These are phyloP conservation scores for Gastrophysa polygoni DNA, from an alignment of 2,888 invertebrate genomes.

Conservation along the genomic window DNA sequence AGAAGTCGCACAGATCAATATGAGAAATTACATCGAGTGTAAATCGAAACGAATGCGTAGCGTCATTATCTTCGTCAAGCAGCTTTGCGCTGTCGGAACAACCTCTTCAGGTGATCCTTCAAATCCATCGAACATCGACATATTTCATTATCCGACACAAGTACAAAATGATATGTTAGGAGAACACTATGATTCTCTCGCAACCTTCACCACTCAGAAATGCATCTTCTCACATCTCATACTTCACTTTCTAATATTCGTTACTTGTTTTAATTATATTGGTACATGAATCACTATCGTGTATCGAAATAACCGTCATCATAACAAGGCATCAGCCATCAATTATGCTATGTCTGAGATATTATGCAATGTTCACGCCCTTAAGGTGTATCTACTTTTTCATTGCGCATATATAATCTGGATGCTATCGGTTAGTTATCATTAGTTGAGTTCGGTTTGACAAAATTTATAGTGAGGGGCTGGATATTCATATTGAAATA, in stretches of 20 bases:
- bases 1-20: no score
- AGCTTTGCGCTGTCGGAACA: not conserved
- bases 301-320: slow-evolving; percentile 32
- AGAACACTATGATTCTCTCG: not conserved
- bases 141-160: not conserved
- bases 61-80: not conserved
- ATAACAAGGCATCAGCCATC: slow-evolving; percentile 31
- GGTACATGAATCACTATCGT: slow-evolving; percentile 32
- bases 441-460: not conserved
- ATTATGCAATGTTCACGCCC: slow-evolving; percentile 11
- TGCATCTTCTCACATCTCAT: slow-evolving; percentile 2
- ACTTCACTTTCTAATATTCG: slow-evolving; percentile 26
- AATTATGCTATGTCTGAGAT: slow-evolving; percentile 17
- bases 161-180: not conserved
- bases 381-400: slow-evolving; percentile 8
- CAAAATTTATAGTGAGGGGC: not conserved
- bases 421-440: not conserved
- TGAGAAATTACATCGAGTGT: no score
- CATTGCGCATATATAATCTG: not conserved
- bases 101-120: not conserved
- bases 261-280: slow-evolving; percentile 36
- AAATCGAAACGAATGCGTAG: no score
- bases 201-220: not conserved
- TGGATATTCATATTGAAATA: not conserved
- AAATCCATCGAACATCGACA: not conserved